phyloP scores from a whole-genome alignment of 2,888 invertebrate species.

The Epinotia nisella region DNA sequence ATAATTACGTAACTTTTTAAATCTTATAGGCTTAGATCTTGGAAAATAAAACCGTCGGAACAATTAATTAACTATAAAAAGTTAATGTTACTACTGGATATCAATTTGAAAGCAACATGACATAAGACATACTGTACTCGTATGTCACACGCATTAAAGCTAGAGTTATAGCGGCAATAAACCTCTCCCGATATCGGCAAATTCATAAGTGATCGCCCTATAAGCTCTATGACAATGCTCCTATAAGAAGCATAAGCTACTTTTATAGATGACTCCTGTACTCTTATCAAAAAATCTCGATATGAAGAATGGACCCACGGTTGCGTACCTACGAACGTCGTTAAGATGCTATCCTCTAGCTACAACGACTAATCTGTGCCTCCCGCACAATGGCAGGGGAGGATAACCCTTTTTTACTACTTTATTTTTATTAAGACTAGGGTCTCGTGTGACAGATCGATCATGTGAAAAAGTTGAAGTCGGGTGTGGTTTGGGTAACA shows the following conservation, averaged over 20 bases:
- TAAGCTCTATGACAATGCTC: constrained; percentile 44
- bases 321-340: constrained; percentile 67
- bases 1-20: no score
- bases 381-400: constrained; percentile 74
- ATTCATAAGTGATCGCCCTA: constrained; percentile 45
- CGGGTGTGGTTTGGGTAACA: constrained; percentile 38
- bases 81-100: background rate
- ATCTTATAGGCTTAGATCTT: no score
- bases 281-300: constrained; percentile 79
- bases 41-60: no score
- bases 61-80: background rate
- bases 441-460: constrained; percentile 77
- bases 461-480: constrained; percentile 47
- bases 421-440: constrained; percentile 68
- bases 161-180: constrained; percentile 39
- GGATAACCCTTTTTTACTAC: constrained; percentile 76
- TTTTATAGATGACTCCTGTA: constrained; percentile 72
- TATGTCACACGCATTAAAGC: constrained; percentile 24
- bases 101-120: constrained; percentile 14
- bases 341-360: constrained; percentile 80
- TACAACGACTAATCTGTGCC: constrained; percentile 77
- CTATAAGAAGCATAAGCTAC: constrained; percentile 56
- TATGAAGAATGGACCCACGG: constrained; percentile 75
- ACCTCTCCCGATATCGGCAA: constrained; percentile 35
- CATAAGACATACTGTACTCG: constrained; percentile 12